These are phyloP conservation scores for Taeniopygia guttata DNA, from an alignment of 2,797 vertebrate species.

Conservation along the genomic window DNA sequence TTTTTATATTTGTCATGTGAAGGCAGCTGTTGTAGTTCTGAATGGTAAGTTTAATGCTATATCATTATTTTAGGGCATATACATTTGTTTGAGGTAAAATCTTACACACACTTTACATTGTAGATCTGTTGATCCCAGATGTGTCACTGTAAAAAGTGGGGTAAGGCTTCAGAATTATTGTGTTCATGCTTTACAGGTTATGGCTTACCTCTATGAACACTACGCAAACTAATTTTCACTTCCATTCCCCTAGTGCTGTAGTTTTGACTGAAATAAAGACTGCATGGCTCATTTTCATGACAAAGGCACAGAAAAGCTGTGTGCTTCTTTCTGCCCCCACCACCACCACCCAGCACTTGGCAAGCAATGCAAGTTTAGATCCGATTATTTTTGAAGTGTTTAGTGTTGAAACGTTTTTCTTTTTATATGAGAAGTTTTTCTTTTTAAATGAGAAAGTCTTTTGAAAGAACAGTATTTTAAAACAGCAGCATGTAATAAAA, in stretches of 20 bases:
- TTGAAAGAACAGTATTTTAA: slow-evolving; percentile 11
- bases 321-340: neutral
- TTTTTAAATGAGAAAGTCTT: neutral
- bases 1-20: neutral
- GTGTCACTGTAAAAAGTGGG: neutral
- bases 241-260: neutral
- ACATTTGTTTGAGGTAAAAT: neutral
- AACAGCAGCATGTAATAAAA: neutral
- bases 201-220: neutral
- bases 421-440: neutral
- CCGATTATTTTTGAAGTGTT: slow-evolving; percentile 29
- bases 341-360: neutral
- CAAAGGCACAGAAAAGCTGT: neutral
- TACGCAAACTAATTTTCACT: slow-evolving; percentile 7
- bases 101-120: neutral
- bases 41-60: neutral
- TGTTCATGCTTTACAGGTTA: neutral
- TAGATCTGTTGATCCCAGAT: neutral
- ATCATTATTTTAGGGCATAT: neutral
- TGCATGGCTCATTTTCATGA: neutral
- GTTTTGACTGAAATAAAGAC: slow-evolving; percentile 34
- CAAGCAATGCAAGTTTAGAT: slow-evolving; percentile 26
- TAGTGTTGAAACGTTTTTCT: neutral
- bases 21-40: neutral
- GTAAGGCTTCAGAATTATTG: neutral